A percentile compares a stretch with the other conserved stretches of the same genome.
Conservation (phyloP, 1,140 invertebrate genomes). For the Cydia splendana region DNA sequence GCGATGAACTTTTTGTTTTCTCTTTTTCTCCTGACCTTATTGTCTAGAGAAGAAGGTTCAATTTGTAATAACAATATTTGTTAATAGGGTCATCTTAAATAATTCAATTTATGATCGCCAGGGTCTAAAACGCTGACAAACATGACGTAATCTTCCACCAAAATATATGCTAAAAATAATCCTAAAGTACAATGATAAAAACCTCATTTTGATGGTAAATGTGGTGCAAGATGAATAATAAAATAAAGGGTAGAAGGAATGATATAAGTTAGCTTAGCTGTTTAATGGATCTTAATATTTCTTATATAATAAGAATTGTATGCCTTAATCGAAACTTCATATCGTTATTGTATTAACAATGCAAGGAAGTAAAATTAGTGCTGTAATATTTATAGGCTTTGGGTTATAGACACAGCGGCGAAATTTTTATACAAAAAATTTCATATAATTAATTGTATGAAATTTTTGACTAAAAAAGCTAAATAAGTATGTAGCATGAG, state of each 20-base stretch:
- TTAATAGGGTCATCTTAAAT: neutral
- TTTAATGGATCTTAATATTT: constrained; percentile 51
- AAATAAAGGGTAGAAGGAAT: constrained; percentile 38
- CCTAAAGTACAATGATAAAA: constrained; percentile 28
- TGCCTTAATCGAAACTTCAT: constrained; percentile 76
- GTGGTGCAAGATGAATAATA: constrained; percentile 28
- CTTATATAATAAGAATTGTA: constrained; percentile 77
- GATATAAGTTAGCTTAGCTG: constrained; percentile 49
- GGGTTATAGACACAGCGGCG: neutral
- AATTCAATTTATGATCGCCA: neutral
- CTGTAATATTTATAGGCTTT: neutral
- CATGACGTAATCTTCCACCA: constrained; percentile 28
- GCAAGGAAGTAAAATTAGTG: constrained; percentile 47
- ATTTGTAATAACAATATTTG: too few relatives aligned
- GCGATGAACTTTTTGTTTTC: too few relatives aligned
- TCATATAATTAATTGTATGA: too few relatives aligned
- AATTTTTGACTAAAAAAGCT: too few relatives aligned
- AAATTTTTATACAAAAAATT: neutral
- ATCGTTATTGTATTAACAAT: constrained; percentile 78
- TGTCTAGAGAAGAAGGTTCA: neutral
- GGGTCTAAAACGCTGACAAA: neutral
- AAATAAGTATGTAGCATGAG: too few relatives aligned
- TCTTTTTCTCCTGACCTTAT: neutral
- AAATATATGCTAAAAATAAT: constrained; percentile 25
- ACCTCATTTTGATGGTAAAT: constrained; percentile 30